A percentile compares a stretch with the other conserved stretches of the same genome.
These are phyloP conservation scores for Chorisops tibialis DNA, from an alignment of 2,888 invertebrate species.

Conservation along the genomic window DNA sequence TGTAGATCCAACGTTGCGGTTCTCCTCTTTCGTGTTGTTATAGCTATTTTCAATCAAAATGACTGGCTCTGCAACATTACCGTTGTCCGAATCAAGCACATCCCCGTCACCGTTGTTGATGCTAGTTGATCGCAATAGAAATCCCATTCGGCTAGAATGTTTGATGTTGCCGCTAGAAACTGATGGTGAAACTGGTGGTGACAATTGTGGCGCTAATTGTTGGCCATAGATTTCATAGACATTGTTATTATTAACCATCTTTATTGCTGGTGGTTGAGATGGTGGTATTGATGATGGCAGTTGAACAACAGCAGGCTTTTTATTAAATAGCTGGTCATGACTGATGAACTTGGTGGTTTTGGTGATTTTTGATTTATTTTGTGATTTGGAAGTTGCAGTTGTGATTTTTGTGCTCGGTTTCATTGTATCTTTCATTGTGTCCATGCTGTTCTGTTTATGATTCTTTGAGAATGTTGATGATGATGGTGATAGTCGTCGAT, in stretches of 20 bases:
- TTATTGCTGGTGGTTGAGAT: constrained; percentile 37
- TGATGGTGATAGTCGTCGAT: constrained; percentile 9
- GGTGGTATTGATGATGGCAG: constrained; percentile 35
- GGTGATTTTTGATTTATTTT: neutral
- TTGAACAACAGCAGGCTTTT: constrained; percentile 2
- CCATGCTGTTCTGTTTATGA: constrained; percentile 7
- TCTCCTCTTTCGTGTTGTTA: neutral
- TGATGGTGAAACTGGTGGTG: constrained; percentile 28
- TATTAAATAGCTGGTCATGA: too few relatives aligned
- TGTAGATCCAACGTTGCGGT: constrained; percentile 19
- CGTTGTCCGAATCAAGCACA: neutral
- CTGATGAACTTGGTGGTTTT: neutral
- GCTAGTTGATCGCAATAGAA: neutral
- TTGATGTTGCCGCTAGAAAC: constrained; percentile 8
- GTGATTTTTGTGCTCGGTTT: constrained; percentile 21
- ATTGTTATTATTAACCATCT: constrained; percentile 40
- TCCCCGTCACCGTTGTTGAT: neutral
- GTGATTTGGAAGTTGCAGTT: neutral
- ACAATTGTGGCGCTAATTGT: constrained; percentile 27
- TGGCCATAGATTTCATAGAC: constrained; percentile 31
- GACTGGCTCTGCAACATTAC: constrained; percentile 13
- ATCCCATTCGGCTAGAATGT: constrained; percentile 12
- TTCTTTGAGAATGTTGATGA: constrained; percentile 22
- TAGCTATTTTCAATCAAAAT: neutral
- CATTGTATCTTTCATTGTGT: constrained; percentile 20